Evolutionary conservation across 30 jellyfish, hydroid and myxozoan species (phyloP), one percentile per base, ranked within the genome.

Genomic region (Mastigias papua): DNA sequence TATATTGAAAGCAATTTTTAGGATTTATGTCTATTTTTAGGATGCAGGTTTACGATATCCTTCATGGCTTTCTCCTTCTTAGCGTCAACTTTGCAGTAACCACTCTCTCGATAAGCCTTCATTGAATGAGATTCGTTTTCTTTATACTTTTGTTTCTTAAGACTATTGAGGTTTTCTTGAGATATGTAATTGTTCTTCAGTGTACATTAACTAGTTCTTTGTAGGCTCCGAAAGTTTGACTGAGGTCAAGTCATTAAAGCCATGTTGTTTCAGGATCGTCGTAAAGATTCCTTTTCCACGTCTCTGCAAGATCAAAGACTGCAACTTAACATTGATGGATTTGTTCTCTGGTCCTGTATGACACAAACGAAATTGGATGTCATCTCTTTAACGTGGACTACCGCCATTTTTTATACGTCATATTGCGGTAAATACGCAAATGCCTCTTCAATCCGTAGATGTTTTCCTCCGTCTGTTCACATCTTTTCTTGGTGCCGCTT

Each of bases 191-290:
- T 64, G 84, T 63, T 73, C 57, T 48, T 48, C 78, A 73, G 83
- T 71, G 85, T 73, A 85, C 94, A 70, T 73, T 66, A 48, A 49
- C 65, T 34, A 26, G 26, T 66, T 73, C 94, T 85, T 85, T 85
- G 94, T 50, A 63, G 88, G 46, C 75, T 66, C 94, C 92, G 92
- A 72, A 70, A 83, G 92, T 83, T 83, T 51, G 61, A 66, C 94
- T 19, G 94, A 85, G 94, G 94, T 85, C 94, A 73, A 48, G 73
- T 69, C 78, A 77, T 33, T 57, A 30, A 60, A 34, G 85, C 57
- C 34, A 26, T 85, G 94, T 85, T 85, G 81, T 85, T 85, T 85
- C 67, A 72, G 88, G 94, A 85, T 72, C 69, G 31, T 22, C 20
- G 48, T 72, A 34, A 63, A 66, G 86, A 73, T 46, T 75, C 69